These are phyloP conservation scores for Porphyrio hochstetteri DNA, from an alignment of 2,113 vertebrate species.

Conservation along the genomic window DNA sequence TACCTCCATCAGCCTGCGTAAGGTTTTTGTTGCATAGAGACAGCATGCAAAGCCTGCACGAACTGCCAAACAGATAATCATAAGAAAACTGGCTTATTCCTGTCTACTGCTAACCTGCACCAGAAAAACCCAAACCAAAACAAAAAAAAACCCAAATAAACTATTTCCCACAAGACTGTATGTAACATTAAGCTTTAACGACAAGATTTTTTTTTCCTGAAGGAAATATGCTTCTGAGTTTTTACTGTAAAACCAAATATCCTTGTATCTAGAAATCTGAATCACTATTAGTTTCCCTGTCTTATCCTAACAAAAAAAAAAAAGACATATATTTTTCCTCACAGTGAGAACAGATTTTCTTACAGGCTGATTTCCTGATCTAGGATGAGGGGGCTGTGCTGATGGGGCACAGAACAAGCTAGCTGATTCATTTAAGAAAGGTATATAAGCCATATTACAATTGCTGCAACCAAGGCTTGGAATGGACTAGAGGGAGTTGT, in stretches of 20 bases:
- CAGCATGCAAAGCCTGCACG: neutral
- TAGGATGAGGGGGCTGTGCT: neutral
- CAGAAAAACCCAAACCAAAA: neutral
- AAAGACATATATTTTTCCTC: neutral
- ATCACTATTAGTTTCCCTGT: neutral
- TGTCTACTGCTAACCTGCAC: neutral
- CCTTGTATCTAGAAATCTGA: neutral
- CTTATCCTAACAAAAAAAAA: neutral
- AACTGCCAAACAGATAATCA: neutral
- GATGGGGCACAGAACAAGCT: neutral
- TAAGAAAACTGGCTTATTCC: neutral
- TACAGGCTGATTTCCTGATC: neutral
- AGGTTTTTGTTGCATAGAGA: neutral
- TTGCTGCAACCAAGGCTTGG: neutral
- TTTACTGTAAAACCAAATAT: neutral
- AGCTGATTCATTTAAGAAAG: neutral
- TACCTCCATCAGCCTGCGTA: neutral
- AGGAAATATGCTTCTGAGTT: neutral
- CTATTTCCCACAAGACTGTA: neutral
- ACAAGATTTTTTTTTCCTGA: neutral
- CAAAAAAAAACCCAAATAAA: neutral
- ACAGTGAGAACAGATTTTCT: neutral
- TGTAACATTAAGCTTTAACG: neutral
- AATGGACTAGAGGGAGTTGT: neutral
- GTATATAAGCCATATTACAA: rapidly evolving